Evolutionary conservation across 2,797 vertebrate genomes (phyloP), one percentile per base, ranked within the genome.

Genomic region (Spinibarbus caldwelli): DNA sequence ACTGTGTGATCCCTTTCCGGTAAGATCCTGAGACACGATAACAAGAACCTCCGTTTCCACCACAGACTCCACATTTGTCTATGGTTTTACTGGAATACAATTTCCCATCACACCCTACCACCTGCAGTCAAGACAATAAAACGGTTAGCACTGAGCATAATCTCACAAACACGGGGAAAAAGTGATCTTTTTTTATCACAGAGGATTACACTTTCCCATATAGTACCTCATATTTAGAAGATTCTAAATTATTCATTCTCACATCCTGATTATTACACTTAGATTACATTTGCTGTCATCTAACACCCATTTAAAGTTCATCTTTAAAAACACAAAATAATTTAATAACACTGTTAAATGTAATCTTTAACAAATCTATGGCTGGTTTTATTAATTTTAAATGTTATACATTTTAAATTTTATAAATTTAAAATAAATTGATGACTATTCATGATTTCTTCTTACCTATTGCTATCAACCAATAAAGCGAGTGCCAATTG

Each of bases 1-100:
- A 97, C 94, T 97, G 96, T 96, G 97, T 93, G 95, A 96, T 90
- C 93, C 95, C 95, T 93, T 93, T 97, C 92, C 96, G 95, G 93
- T 96, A 97, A 91, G 95, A 96, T 92, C 97, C 97, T 26, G 96
- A 97, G 86, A 98, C 92, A 59, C 96, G 96, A 87, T 95, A 95
- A 91, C 97, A 98, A 87, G 96, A 95, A 47, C 95, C 95, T 90
- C 96, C 96, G 9, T 95, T 95, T 78, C 97, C 97, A 83, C 96
- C 97, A 84, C 97, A 98, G 34, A 97, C 92, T 75, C 96, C 96
- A 90, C 96, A 98, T 91, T 95, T 95, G 93, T 97, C 97, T 85
- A 96, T 92, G 0, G 92, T 93, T 92, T 90, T 95, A 86, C 95
- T 93, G 67, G 97, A 97, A 90, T 97, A 95, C 87, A 98, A 93